phyloP scores from a whole-genome alignment of 2,797 vertebrate species.

The Margarornis squamiger region DNA sequence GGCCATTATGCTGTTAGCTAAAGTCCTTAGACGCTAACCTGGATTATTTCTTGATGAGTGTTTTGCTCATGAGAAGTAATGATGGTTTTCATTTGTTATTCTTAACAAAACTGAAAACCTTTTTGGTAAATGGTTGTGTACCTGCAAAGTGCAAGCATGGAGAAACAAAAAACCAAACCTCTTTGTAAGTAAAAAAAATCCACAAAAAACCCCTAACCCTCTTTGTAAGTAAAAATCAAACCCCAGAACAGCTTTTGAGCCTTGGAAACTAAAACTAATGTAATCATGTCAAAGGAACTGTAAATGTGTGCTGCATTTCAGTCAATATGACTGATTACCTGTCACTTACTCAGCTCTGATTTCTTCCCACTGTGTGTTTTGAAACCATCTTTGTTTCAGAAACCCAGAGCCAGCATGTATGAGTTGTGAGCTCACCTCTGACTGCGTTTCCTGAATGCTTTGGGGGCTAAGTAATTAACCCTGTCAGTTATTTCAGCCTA shows the following conservation, averaged over 20 bases:
- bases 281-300: neutral
- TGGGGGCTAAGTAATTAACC: neutral
- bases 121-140: neutral
- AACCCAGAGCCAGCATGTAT: fast-evolving
- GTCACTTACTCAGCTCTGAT: neutral
- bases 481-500: neutral
- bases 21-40: neutral
- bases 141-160: neutral
- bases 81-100: neutral
- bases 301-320: constrained; percentile 29
- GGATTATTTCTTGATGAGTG: neutral
- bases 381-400: constrained; percentile 1
- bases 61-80: neutral
- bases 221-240: neutral
- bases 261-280: constrained; percentile 5
- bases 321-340: constrained; percentile 44
- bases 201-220: fast-evolving
- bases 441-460: neutral
- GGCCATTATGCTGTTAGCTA: neutral
- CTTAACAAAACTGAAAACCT: neutral
- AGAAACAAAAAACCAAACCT: neutral
- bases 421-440: neutral
- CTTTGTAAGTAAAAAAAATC: neutral
- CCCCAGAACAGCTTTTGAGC: neutral
- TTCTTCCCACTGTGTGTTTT: neutral